A percentile compares a stretch with the other conserved stretches of the same genome.
phyloP scores from a whole-genome alignment of 37 sponge, comb jelly and placozoan genomes.

The Lycopodina hypogea region DNA sequence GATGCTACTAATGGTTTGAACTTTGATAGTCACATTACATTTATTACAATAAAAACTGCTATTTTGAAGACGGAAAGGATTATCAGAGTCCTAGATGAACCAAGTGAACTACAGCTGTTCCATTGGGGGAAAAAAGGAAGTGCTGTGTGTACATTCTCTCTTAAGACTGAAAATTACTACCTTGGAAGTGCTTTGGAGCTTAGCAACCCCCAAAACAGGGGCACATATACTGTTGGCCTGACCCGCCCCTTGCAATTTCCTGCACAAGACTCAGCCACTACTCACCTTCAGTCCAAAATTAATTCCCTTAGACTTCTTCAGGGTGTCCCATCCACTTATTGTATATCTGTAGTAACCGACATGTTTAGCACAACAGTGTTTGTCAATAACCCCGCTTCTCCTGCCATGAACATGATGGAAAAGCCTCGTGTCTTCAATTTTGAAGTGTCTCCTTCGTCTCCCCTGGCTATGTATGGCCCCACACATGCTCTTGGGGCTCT shows the following conservation, averaged over 20 bases:
- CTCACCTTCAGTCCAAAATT: background rate
- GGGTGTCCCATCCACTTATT: constrained; percentile 16
- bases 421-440: constrained; percentile 8
- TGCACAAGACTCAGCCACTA: background rate
- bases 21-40: too few relatives aligned
- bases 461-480: constrained; percentile 50
- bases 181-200: constrained; percentile 1
- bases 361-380: constrained; percentile 22
- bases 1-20: too few relatives aligned
- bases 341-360: constrained; percentile 1
- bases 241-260: background rate
- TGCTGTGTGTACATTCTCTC: constrained; percentile 6
- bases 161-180: background rate
- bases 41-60: too few relatives aligned
- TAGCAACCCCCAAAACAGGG: background rate
- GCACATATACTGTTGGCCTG: background rate
- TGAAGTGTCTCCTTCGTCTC: constrained; percentile 19
- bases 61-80: too few relatives aligned
- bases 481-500: constrained; percentile 61
- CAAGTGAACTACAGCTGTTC: too few relatives aligned
- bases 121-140: background rate
- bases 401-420: constrained; percentile 5
- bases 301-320: constrained; percentile 20
- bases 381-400: background rate
- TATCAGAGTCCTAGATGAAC: too few relatives aligned